Evolutionary conservation across 1,140 invertebrate genomes (phyloP), one percentile per base, ranked within the genome.

Genomic region (Octopus sinensis): DNA sequence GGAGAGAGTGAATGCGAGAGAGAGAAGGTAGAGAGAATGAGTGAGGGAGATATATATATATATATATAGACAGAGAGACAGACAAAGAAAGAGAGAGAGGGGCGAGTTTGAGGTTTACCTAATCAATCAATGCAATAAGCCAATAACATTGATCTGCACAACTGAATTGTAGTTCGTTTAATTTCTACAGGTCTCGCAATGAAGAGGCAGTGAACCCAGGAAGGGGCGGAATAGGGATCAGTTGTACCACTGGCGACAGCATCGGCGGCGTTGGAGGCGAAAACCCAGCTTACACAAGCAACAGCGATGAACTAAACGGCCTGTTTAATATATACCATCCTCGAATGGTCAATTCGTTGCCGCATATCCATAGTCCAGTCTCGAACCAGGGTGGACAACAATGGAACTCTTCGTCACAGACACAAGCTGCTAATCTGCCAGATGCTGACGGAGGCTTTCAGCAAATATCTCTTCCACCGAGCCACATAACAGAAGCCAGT

Each of bases 101-200:
- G 30, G 30, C 0, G 30, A 43, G 30, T 43, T 43, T 43, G 30
- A 0, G 30, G 30, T 43, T 43, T 43, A 43, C 0, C 30, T 43
- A 43, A 43, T 43, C 30, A 43, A 43, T 43, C 30, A 43, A 43
- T 43, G 30, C 30, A 43, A 43, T 43, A 43, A 43, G 30, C 30
- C 30, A 43, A 43, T 43, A 43, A 43, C 30, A 43, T 3, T 43
- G 30, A 43, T 73, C 68, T 73, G 30, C 13, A 73, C 68, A 7
- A 73, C 68, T 73, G 68, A 73, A 73, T n/a, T 73, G 17, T 13
- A 73, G 68, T 73, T 73, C 68, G 17, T 73, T 73, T 13, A 73
- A 73, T 73, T 73, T 73, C 13, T 23, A 73, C 68, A 73, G 68
- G 5, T 23, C 68, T 73, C 9, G 68, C 68, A 73, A n/a, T 17